Conservation (phyloP, 2,113 vertebrate species). For the Colinus virginianus region DNA sequence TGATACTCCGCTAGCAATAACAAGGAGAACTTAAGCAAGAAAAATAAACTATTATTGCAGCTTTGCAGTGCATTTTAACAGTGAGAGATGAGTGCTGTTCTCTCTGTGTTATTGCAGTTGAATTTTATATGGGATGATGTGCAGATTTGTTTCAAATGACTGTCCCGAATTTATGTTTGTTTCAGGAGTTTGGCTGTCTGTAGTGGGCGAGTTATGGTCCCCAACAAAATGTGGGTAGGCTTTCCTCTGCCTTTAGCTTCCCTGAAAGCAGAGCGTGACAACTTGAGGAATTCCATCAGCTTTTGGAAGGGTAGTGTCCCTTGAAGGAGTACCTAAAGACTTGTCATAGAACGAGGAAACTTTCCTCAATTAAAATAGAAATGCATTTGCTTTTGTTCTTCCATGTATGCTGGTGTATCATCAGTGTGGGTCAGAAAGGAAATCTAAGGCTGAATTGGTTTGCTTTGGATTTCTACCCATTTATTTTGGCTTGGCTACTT, state of each 20-base stretch:
- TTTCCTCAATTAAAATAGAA: neutral
- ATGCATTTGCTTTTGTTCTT: neutral
- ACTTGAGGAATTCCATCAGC: neutral
- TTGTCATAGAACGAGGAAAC: neutral
- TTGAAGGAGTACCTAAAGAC: neutral
- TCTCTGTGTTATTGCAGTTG: neutral
- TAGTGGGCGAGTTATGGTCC: neutral
- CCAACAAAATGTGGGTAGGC: neutral
- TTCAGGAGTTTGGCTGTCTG: neutral
- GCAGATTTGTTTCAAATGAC: neutral
- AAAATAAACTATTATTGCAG: neutral
- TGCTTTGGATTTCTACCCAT: neutral
- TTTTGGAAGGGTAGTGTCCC: neutral
- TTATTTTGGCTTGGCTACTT: conserved; percentile 14
- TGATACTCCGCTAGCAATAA: neutral
- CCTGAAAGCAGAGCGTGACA: neutral
- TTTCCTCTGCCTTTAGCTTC: neutral
- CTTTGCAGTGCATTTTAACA: neutral
- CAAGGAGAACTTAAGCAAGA: neutral
- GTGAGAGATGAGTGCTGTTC: neutral
- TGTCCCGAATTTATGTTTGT: neutral
- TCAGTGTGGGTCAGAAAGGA: neutral
- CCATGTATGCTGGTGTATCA: neutral
- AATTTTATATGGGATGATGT: neutral
- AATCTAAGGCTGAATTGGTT: neutral